A percentile compares a stretch with the other conserved stretches of the same genome.
phyloP scores from a whole-genome alignment of 2,888 invertebrate genomes.

The Alentia gelatinosa region DNA sequence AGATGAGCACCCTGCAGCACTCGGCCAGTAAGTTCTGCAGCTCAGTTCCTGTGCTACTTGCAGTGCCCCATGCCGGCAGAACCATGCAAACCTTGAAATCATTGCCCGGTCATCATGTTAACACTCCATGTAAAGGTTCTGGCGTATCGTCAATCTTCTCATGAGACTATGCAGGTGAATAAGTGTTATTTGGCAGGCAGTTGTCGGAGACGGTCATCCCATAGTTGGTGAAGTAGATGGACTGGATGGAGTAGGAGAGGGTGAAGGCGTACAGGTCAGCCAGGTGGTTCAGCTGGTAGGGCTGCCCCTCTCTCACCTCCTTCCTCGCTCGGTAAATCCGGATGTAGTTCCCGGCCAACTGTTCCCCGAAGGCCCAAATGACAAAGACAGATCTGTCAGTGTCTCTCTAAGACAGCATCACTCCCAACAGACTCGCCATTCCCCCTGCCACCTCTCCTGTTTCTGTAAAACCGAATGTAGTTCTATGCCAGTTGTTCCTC shows the following conservation, averaged over 20 bases:
- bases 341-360: slow-evolving; percentile 8
- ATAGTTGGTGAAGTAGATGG: not conserved
- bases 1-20: slow-evolving; percentile 5
- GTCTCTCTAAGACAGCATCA: too few relatives aligned
- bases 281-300: slow-evolving; percentile 15
- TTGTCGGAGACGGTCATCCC: not conserved
- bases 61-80: not conserved
- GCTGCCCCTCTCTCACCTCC: not conserved
- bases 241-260: not conserved
- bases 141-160: slow-evolving; percentile 1
- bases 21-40: not conserved
- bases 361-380: not conserved
- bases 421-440: too few relatives aligned
- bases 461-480: too few relatives aligned
- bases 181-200: not conserved
- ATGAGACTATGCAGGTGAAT: too few relatives aligned
- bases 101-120: not conserved
- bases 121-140: slow-evolving; percentile 13
- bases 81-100: slow-evolving; percentile 15
- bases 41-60: not conserved
- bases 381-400: too few relatives aligned
- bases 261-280: not conserved
- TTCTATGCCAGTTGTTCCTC: too few relatives aligned
- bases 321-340: slow-evolving; percentile 3
- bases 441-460: too few relatives aligned